Base-by-base conservation (phyloP, 2,113 vertebrate genomes). In the Semicossyphus pulcher region DNA sequence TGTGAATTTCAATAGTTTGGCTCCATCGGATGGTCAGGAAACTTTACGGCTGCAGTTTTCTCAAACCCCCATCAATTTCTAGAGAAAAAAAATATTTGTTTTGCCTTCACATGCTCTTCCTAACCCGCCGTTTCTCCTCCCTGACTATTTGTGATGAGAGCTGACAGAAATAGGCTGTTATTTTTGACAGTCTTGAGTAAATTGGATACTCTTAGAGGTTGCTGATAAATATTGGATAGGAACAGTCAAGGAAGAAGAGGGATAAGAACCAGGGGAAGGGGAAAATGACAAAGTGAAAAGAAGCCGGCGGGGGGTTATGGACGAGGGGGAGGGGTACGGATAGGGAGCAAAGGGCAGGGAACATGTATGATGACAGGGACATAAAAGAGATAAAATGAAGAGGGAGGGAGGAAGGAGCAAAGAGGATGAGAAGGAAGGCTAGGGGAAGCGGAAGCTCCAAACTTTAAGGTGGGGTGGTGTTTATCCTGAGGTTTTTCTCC, bases 141-240 rank as follows among this genome's bases (percentile, higher is more conserved):
- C 8, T 12, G 23, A 29, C 49, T 21, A 15, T 49, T 52, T 67
- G 44, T 73, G 34, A 37, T 31, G 28, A 26, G 14, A 36, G 54
- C 42, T 11, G 34, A 61, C 44, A 62, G 23, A 62, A 47, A 73
- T 31, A 60, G 32, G 31, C 26, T 18, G 42, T 59, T 62, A 26
- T 62, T 71, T 72, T 47, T 71, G 58, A 67, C 66, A 73, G 72
- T 67, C 32, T 64, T 15, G 21, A 58, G 39, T 26, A 83, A 83
- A 86, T 80, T 61, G 70, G 47, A 76, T 72, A 83, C 14, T 78
- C 41, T 79, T 29, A 57, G 58, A 63, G 36, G 18, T 29, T 78
- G 67, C 52, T 73, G 11, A 80, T 78, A 52, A 74, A 84, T 76
- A 72, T 68, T 80, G 62, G 48, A 84, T 76, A 75, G 48, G 49